Conservation (phyloP, 2,888 invertebrate genomes). For the Leptinotarsa haldemani region DNA sequence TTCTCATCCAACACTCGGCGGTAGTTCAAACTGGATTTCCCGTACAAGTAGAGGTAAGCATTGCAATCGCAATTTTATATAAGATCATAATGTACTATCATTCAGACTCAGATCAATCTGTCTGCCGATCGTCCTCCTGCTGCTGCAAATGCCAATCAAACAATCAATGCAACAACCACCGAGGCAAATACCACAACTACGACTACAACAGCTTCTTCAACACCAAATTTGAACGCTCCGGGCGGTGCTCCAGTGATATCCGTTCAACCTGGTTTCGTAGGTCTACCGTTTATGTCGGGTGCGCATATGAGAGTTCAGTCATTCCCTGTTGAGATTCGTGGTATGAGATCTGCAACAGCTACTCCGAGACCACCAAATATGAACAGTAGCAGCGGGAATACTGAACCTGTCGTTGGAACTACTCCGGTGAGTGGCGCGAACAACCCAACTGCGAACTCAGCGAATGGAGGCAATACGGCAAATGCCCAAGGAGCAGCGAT, state of each 20-base stretch:
- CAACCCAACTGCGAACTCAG: constrained; percentile 25
- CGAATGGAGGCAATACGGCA: constrained; percentile 6
- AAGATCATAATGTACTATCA: constrained; percentile 29
- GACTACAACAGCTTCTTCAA: constrained; percentile 22
- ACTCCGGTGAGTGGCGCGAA: constrained; percentile 27
- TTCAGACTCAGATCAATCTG: constrained; percentile 58
- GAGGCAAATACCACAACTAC: constrained; percentile 25
- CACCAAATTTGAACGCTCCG: constrained; percentile 9
- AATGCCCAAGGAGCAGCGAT: constrained; percentile 39
- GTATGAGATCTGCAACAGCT: constrained; percentile 44
- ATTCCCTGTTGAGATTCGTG: constrained; percentile 60
- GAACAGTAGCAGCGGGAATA: constrained; percentile 33
- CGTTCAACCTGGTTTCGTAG: constrained; percentile 47
- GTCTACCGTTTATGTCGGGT: constrained; percentile 56
- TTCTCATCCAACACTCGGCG: constrained; percentile 76
- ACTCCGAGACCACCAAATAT: constrained; percentile 41
- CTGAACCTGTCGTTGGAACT: constrained; percentile 36
- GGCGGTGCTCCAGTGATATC: constrained; percentile 37
- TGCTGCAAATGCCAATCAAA: constrained; percentile 45
- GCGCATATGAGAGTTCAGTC: constrained; percentile 59
- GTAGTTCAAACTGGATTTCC: constrained; percentile 76
- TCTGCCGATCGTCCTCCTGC: constrained; percentile 53
- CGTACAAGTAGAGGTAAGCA: constrained; percentile 70
- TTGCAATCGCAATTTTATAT: not conserved
- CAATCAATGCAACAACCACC: constrained; percentile 45